phyloP scores from a whole-genome alignment of 1,140 invertebrate genomes.

The Chlorops oryzae region DNA sequence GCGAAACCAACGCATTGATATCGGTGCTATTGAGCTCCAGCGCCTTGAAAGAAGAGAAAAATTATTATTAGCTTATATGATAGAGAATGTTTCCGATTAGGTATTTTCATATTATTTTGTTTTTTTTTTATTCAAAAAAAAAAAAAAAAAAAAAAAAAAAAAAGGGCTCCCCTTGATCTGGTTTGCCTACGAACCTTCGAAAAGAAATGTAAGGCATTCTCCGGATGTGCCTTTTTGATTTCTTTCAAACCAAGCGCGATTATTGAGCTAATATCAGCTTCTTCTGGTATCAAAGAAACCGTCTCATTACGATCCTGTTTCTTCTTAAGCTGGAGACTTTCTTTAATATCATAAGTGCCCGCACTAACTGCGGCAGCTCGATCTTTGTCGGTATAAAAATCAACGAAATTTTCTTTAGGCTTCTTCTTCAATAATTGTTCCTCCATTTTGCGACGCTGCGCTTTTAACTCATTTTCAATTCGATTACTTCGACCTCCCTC shows the following conservation, averaged over 20 bases:
- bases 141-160: neutral
- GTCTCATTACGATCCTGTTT: conserved; percentile 68
- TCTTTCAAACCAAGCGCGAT: conserved; percentile 68
- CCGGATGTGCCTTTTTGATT: conserved; percentile 62
- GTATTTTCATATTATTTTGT: neutral
- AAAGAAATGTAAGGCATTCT: conserved; percentile 66
- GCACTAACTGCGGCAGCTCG: conserved; percentile 80
- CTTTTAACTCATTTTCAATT: conserved; percentile 38
- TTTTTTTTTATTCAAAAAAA: neutral
- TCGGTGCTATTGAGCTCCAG: conserved; percentile 79
- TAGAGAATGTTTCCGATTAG: neutral
- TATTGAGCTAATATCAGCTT: conserved; percentile 69
- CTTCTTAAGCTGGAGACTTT: conserved; percentile 71
- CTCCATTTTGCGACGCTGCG: conserved; percentile 35
- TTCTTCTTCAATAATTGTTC: conserved; percentile 51
- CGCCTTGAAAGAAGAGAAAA: conserved; percentile 57
- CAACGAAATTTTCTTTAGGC: conserved; percentile 59
- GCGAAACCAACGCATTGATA: conserved; percentile 76
- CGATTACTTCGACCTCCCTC: conserved; percentile 41
- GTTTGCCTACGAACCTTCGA: conserved; percentile 59
- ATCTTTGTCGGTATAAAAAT: conserved; percentile 85
- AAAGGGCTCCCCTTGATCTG: neutral
- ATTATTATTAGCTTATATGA: neutral
- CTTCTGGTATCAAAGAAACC: conserved; percentile 68
- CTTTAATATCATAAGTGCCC: conserved; percentile 67